These are phyloP conservation scores for Luperina nickerlii DNA, from an alignment of 2,888 invertebrate genomes.

Conservation along the genomic window DNA sequence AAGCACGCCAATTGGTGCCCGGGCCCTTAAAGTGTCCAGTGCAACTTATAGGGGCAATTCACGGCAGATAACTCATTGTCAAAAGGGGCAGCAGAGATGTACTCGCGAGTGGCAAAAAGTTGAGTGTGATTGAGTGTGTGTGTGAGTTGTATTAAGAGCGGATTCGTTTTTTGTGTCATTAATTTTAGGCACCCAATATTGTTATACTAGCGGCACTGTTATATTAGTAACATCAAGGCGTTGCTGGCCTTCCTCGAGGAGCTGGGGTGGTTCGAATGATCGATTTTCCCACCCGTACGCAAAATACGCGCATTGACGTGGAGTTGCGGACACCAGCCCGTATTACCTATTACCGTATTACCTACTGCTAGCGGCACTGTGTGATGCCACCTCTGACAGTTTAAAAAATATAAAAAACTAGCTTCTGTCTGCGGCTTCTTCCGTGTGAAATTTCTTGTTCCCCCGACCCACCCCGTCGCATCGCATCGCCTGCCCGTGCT, in stretches of 20 bases:
- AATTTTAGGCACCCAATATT: neutral
- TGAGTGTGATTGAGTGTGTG: conserved; percentile 30
- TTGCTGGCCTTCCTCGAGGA: no score
- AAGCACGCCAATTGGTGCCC: conserved; percentile 64
- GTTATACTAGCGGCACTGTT: neutral
- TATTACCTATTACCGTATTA: no score
- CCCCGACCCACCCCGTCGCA: no score
- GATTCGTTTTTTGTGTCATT: conserved; percentile 13
- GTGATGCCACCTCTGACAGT: neutral
- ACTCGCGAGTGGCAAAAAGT: conserved; percentile 54
- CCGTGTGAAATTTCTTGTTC: no score
- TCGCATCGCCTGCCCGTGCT: no score
- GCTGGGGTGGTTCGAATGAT: no score
- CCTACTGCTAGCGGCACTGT: neutral
- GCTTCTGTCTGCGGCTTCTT: no score
- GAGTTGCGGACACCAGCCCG: no score
- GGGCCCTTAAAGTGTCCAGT: conserved; percentile 69
- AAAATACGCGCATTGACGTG: no score
- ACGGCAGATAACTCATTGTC: conserved; percentile 73
- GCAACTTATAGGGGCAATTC: conserved; percentile 76
- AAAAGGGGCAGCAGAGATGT: conserved; percentile 45
- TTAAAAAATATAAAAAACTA: no score
- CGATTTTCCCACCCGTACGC: no score
- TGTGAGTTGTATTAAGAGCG: conserved; percentile 1
- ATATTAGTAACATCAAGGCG: no score